Percentiles rank a stretch among this genome's conserved stretches.
phyloP scores from a whole-genome alignment of 2,888 invertebrate genomes.

The Pachymerium ferrugineum region DNA sequence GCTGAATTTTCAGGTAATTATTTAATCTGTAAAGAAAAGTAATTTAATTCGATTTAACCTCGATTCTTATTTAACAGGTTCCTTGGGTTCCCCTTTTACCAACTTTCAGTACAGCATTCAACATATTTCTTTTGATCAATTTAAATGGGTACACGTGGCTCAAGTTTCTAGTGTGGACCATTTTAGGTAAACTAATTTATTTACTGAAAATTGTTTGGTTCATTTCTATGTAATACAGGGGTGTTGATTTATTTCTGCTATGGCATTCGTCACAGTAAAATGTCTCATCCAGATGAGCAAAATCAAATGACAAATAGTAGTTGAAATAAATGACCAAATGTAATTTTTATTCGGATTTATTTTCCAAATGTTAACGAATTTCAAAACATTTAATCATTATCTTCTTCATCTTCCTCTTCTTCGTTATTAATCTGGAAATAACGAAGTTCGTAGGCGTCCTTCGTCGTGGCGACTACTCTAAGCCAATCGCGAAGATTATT shows the following conservation, averaged over 20 bases:
- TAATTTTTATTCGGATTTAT: too few species aligned
- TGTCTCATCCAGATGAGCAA: too few species aligned
- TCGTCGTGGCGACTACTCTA: constrained; percentile 92
- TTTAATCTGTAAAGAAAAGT: too few species aligned
- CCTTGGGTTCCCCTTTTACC: constrained; percentile 75
- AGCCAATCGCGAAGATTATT: constrained; percentile 99
- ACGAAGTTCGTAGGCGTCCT: constrained; percentile 94
- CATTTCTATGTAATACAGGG: too few species aligned
- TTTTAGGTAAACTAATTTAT: constrained; percentile 69
- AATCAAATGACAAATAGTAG: too few species aligned
- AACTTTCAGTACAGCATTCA: constrained; percentile 70
- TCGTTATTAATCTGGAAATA: constrained; percentile 88
- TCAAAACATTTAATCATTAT: constrained; percentile 61
- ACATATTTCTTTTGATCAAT: constrained; percentile 76
- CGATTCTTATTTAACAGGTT: constrained; percentile 66
- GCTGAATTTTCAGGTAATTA: constrained; percentile 38
- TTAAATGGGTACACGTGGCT: constrained; percentile 77
- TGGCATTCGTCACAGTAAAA: too few species aligned
- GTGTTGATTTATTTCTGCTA: too few species aligned
- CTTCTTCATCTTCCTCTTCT: constrained; percentile 73
- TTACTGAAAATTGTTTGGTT: too few species aligned
- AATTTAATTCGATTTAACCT: too few species aligned
- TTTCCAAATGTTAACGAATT: not conserved
- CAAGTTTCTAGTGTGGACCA: constrained; percentile 79
- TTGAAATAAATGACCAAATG: not conserved